Evolutionary conservation across 2,888 invertebrate genomes (phyloP), one percentile per base, ranked within the genome.

Genomic region (Drosophila barbarae): DNA sequence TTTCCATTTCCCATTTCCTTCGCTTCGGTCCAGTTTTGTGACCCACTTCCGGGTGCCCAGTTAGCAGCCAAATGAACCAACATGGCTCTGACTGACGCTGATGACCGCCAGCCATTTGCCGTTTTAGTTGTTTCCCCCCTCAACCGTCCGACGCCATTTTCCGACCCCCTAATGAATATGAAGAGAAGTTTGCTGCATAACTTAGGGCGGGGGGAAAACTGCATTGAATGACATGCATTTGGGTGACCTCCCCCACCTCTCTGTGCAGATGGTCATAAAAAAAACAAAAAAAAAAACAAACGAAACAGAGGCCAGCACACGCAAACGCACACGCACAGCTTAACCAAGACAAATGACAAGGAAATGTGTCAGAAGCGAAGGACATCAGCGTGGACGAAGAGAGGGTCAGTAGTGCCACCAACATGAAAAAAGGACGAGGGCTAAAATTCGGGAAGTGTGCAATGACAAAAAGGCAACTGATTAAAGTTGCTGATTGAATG

Each of bases 171-270:
- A 79, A 79, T 83, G 79, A 83, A 79, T 83, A 80, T 76, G 83
- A 77, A 79, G 77, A 68, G 81, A 74, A 76, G 69, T 74, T 81
- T 76, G 71, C 71, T 81, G 76, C 74, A 83, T 79, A 77, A 79
- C 81, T 78, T 65, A 79, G 10, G 18, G 28, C 36, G 38, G 18
- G 47, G 41, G 26, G n/a, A 32, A 59, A 69, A 80, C 76, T 79
- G 76, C 79, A 83, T 77, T 69, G 67, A 80, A 83, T 83, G 77
- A 76, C 76, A 80, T 82, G 83, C 77, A 63, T 77, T 79, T 82
- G 56, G 72, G 72, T 39, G 58, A 58, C 23, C 23, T 23, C 23
- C 23, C 23, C 23, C 23, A 23, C 23, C 23, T 23, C 23, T 57
- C 18, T 18, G 26, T 42, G 9, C 38, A 51, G 39, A 18, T 32